A percentile compares a stretch with the other conserved stretches of the same genome.
phyloP scores from a whole-genome alignment of 2,888 invertebrate genomes.

The Macrosiphum euphorbiae region DNA sequence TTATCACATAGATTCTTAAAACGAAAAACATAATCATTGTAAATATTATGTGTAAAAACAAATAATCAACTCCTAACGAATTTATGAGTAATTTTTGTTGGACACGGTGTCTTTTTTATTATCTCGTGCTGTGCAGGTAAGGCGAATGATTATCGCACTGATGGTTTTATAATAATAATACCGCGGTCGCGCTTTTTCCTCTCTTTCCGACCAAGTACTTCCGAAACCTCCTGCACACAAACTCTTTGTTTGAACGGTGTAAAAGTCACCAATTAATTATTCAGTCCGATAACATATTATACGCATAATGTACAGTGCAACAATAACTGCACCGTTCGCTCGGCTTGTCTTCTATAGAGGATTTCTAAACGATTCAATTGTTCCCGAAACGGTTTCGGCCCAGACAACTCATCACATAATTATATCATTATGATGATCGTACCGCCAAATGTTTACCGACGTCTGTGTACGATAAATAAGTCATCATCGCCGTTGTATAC shows the following conservation, averaged over 20 bases:
- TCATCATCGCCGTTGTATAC: background rate
- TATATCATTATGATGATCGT: background rate
- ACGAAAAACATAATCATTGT: background rate
- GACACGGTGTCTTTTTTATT: background rate
- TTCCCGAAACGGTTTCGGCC: background rate
- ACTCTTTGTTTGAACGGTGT: background rate
- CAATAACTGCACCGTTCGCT: background rate
- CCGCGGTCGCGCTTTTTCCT: background rate
- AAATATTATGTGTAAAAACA: background rate
- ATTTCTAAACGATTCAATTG: conserved; percentile 22
- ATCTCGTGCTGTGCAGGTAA: background rate
- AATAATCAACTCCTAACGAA: background rate
- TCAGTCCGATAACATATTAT: background rate
- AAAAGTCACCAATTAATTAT: conserved; percentile 14
- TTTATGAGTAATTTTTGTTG: background rate
- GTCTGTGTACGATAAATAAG: background rate
- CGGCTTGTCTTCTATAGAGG: background rate
- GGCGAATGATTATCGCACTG: background rate
- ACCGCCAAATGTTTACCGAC: background rate
- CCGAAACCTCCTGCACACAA: background rate
- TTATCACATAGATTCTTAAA: background rate
- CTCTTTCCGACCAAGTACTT: background rate
- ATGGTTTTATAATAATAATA: background rate
- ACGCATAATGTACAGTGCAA: background rate
- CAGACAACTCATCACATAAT: background rate